Conservation (phyloP, 2,113 vertebrate species). For the Merops nubicus region DNA sequence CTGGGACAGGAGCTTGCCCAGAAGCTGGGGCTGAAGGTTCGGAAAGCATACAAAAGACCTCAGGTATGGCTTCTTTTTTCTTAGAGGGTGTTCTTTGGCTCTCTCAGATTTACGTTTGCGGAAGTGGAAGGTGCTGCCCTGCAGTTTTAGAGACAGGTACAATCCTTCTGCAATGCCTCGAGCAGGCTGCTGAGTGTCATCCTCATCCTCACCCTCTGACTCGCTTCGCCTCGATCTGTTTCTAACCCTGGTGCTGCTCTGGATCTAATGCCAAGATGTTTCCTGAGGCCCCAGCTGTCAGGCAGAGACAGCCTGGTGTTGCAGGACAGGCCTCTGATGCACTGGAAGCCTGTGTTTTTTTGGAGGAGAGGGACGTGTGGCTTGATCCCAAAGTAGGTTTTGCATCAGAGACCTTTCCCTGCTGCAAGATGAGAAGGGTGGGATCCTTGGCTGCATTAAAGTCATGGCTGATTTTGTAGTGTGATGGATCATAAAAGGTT, state of each 20-base stretch:
- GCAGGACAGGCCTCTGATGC: neutral
- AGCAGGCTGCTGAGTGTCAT: neutral
- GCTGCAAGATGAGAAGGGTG: neutral
- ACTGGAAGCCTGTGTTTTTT: neutral
- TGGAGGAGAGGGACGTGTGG: neutral
- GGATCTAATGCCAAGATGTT: neutral
- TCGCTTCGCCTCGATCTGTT: neutral
- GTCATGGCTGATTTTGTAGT: neutral
- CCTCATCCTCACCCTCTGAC: neutral
- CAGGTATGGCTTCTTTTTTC: constrained; percentile 76
- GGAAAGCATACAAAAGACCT: constrained; percentile 87
- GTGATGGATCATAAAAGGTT: neutral
- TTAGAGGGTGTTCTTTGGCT: neutral
- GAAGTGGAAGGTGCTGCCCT: neutral
- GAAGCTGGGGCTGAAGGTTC: constrained; percentile 84
- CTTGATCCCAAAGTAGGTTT: neutral
- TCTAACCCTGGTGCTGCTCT: neutral
- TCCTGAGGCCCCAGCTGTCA: neutral
- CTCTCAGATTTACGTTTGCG: neutral
- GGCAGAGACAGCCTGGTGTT: neutral
- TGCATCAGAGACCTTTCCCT: neutral
- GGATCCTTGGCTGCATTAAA: neutral
- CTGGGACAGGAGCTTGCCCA: constrained; percentile 89
- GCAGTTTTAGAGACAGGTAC: neutral
- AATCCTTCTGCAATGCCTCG: neutral